phyloP scores from a whole-genome alignment of 2,113 vertebrate genomes.

The Alaudala cheleensis region DNA sequence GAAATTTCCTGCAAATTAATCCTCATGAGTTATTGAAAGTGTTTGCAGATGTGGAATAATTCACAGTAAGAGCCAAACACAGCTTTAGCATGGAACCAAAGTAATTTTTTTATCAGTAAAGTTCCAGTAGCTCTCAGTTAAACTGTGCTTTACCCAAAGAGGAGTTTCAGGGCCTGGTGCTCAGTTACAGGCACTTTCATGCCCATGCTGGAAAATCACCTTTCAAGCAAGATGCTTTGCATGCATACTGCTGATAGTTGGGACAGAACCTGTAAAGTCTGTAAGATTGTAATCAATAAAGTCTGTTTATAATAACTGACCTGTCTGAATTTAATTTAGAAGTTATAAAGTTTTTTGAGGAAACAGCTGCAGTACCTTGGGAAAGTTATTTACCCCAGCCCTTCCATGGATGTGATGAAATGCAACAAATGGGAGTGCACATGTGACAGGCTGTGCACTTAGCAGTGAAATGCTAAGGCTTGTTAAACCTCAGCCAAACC shows the following conservation, averaged over 20 bases:
- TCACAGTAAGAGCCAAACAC: background rate
- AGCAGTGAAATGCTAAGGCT: background rate
- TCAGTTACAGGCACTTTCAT: background rate
- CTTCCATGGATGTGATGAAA: background rate
- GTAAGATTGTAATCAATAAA: background rate
- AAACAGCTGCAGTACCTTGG: background rate
- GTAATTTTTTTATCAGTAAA: background rate
- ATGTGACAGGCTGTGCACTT: background rate
- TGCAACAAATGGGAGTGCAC: background rate
- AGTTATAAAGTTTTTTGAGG: background rate
- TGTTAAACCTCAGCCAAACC: background rate
- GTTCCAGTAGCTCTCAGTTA: background rate
- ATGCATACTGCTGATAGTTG: background rate
- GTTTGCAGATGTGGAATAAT: constrained; percentile 5
- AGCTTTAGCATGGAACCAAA: background rate
- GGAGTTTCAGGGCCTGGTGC: background rate
- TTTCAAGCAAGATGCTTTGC: background rate
- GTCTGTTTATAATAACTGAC: background rate
- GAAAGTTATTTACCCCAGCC: background rate
- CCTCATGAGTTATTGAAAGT: background rate
- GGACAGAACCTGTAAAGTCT: background rate
- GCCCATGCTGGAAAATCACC: background rate
- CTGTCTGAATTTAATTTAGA: background rate
- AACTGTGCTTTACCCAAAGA: background rate
- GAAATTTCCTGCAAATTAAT: background rate